Conservation (phyloP, 2,113 vertebrate species). For the Raja brachyura region DNA sequence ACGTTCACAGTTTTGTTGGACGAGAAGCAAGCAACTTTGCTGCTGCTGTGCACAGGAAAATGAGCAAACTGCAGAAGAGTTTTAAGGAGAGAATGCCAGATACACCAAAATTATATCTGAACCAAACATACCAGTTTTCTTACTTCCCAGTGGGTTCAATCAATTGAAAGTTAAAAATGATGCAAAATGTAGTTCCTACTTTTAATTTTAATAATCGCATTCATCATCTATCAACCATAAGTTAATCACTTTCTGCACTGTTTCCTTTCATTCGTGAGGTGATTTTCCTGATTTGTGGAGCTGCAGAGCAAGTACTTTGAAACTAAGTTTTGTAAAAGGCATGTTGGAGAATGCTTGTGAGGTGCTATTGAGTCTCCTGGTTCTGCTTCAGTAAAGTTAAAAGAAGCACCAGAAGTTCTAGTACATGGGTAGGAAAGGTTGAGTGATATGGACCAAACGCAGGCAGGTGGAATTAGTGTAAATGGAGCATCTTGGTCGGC, state of each 20-base stretch:
- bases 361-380: neutral
- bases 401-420: neutral
- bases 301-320: neutral
- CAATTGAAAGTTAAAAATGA: too few species aligned
- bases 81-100: neutral
- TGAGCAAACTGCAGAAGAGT: slow-evolving; percentile 41
- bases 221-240: neutral
- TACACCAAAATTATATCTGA: neutral
- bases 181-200: neutral
- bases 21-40: slow-evolving; percentile 36
- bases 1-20: slow-evolving; percentile 39
- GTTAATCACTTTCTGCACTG: neutral
- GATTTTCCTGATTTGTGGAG: neutral
- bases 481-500: too few species aligned
- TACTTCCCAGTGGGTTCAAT: neutral
- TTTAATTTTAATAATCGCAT: neutral
- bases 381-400: neutral
- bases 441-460: too few species aligned
- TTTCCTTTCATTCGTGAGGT: neutral
- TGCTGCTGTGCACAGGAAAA: slow-evolving; percentile 27
- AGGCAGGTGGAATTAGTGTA: too few species aligned
- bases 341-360: neutral
- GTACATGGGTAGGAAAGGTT: too few species aligned
- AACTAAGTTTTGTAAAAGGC: neutral
- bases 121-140: neutral